Conservation (phyloP, 23 tunicate genomes). For the Ciona savignyi region DNA sequence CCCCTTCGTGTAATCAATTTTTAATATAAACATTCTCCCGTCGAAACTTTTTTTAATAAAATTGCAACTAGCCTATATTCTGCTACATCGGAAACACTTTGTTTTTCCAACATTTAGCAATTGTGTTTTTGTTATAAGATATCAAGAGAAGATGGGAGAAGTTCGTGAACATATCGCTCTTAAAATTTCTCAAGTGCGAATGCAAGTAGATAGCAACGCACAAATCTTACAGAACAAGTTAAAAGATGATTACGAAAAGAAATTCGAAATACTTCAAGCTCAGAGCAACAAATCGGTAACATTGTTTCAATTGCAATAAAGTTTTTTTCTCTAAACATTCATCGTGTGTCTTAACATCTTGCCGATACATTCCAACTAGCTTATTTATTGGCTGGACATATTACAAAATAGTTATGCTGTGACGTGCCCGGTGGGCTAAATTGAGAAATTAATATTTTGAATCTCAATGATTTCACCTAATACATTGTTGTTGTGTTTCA, state of each 20-base stretch:
- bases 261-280: neutral
- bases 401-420: too few relatives aligned
- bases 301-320: too few relatives aligned
- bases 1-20: too few relatives aligned
- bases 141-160: constrained; percentile 10
- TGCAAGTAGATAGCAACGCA: neutral
- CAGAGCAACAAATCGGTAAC: neutral
- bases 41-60: neutral
- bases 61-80: neutral
- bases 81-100: neutral
- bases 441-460: too few relatives aligned
- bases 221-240: neutral
- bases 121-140: constrained; percentile 2
- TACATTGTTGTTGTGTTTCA: too few relatives aligned
- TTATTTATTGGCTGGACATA: too few relatives aligned
- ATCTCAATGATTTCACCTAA: too few relatives aligned
- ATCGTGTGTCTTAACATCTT: too few relatives aligned
- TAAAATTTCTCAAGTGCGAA: constrained; percentile 12
- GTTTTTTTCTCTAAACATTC: too few relatives aligned
- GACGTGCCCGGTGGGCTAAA: too few relatives aligned
- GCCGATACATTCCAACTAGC: too few relatives aligned
- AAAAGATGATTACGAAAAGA: constrained; percentile 9
- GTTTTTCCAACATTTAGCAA: too few relatives aligned
- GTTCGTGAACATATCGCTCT: constrained; percentile 5
- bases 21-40: neutral